phyloP scores from a whole-genome alignment of 2,113 vertebrate species.

The Takifugu bimaculatus region DNA sequence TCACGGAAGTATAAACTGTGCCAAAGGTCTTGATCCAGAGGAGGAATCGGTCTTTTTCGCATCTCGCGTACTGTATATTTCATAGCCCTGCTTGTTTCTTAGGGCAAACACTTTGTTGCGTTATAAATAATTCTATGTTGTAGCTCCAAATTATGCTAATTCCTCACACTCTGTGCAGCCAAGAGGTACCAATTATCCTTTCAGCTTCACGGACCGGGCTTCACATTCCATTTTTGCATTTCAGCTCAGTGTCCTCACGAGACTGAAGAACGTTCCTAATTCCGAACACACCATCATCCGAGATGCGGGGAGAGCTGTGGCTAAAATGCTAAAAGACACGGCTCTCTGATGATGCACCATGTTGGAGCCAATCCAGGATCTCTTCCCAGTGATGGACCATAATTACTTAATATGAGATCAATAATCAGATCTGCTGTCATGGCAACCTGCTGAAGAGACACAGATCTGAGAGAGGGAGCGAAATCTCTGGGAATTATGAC shows the following conservation, averaged over 20 bases:
- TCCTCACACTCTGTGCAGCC: background rate
- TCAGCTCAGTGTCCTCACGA: constrained; percentile 26
- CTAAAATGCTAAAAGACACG: no score
- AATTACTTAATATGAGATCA: background rate
- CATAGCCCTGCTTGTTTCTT: no score
- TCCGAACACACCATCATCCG: constrained; percentile 21
- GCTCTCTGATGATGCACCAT: no score
- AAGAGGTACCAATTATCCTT: background rate
- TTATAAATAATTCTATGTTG: constrained; percentile 77
- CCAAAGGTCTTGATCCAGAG: background rate
- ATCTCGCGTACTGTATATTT: background rate
- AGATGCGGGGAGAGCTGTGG: no score
- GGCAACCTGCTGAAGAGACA: background rate
- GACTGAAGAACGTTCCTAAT: constrained; percentile 34
- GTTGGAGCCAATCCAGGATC: background rate
- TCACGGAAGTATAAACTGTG: no score
- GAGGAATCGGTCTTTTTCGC: background rate
- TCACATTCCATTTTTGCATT: background rate
- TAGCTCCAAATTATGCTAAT: constrained; percentile 6
- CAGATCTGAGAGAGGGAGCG: background rate
- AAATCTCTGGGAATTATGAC: background rate
- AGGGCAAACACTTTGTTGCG: background rate
- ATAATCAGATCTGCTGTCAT: background rate
- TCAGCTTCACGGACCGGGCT: background rate
- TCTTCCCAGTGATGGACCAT: background rate